Evolutionary conservation across 2,797 vertebrate species (phyloP).

Genomic region (Anas bahamensis): DNA sequence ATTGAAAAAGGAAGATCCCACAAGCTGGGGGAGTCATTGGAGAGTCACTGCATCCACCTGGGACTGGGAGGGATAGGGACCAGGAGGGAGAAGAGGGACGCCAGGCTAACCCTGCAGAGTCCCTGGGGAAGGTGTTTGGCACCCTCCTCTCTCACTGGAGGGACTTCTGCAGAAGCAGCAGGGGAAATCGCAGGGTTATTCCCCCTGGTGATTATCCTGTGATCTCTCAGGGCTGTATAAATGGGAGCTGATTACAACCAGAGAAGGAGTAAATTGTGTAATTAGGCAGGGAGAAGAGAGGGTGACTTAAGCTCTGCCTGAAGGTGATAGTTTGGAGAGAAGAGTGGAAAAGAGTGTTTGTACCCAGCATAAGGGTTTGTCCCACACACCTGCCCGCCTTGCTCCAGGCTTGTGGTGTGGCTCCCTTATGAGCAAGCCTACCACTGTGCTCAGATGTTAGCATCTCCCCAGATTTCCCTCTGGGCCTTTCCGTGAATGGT

Average conservation of each 20-base stretch:
- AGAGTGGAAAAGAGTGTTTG: background rate
- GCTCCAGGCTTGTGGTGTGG: background rate
- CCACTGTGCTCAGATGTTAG: background rate
- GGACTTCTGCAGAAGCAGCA: constrained; percentile 25
- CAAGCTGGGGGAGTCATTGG: background rate
- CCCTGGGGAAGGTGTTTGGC: background rate
- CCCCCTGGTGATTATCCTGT: constrained; percentile 54
- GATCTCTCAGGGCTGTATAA: constrained; percentile 51
- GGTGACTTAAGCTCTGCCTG: constrained; percentile 2
- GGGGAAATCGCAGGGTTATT: constrained; percentile 58
- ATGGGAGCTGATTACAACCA: constrained; percentile 60
- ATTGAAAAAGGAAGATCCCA: background rate
- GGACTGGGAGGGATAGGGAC: background rate
- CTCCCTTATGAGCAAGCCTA: fast-evolving
- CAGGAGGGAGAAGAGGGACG: background rate
- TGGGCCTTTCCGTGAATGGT: background rate
- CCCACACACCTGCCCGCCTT: background rate
- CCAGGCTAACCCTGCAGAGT: background rate
- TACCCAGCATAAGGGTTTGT: background rate
- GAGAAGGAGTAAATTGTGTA: constrained; percentile 62
- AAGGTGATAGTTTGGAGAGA: background rate
- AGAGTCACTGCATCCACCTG: background rate
- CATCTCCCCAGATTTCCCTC: background rate
- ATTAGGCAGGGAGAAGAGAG: constrained; percentile 28
- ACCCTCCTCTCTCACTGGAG: background rate